Conservation (phyloP, 2,113 vertebrate species). For the Oncorhynchus tshawytscha region DNA sequence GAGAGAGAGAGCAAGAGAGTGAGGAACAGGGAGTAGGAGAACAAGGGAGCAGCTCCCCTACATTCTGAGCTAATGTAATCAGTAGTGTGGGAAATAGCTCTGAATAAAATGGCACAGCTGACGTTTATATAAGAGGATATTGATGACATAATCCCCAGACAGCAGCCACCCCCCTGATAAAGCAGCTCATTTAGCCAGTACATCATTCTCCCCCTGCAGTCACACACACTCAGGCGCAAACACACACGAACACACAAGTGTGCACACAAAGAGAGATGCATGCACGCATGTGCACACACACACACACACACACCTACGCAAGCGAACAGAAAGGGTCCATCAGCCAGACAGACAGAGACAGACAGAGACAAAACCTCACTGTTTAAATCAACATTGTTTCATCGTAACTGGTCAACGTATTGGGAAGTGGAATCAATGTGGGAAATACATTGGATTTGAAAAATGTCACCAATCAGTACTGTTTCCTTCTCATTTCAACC, state of each 20-base stretch:
- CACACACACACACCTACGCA: no score
- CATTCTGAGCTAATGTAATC: constrained; percentile 97
- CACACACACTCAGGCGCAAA: not conserved
- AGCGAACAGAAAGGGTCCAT: no score
- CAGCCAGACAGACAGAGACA: no score
- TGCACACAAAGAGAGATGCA: no score
- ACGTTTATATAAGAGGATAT: constrained; percentile 99
- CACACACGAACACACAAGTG: not conserved
- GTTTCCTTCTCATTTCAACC: no score
- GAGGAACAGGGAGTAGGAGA: constrained; percentile 1
- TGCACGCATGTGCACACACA: no score
- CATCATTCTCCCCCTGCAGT: constrained; percentile 68
- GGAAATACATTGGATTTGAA: no score
- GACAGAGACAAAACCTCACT: no score
- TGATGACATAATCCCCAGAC: constrained; percentile 91
- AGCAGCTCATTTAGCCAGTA: constrained; percentile 89
- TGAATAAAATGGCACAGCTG: constrained; percentile 95
- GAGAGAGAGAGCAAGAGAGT: constrained; percentile 63
- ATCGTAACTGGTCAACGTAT: no score
- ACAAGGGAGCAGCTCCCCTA: constrained; percentile 75
- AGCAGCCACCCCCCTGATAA: constrained; percentile 90
- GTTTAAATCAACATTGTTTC: no score
- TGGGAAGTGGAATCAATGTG: no score
- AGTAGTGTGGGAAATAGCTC: constrained; percentile 96
- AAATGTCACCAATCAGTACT: no score